phyloP scores from a whole-genome alignment of 2,113 vertebrate species.

The Lonchura striata region DNA sequence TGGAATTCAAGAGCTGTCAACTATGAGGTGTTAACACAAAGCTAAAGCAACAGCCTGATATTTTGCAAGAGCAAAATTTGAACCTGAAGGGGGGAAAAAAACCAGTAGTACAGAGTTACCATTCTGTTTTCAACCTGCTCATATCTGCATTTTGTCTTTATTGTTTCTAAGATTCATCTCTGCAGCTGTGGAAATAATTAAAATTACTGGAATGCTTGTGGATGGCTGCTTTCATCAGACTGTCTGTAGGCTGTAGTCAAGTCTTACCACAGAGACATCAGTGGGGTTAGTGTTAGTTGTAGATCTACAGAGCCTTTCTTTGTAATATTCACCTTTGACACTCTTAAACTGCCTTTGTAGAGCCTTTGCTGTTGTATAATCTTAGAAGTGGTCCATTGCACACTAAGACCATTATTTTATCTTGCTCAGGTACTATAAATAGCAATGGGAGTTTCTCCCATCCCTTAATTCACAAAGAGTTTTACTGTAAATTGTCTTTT shows the following conservation, averaged over 20 bases:
- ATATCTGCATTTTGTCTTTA: background rate
- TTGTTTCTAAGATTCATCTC: background rate
- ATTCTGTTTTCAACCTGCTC: background rate
- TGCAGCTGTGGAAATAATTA: background rate
- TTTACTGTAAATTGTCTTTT: background rate
- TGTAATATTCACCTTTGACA: background rate
- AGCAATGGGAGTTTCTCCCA: background rate
- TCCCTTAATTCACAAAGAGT: background rate
- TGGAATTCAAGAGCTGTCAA: background rate
- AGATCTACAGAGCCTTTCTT: background rate
- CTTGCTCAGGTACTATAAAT: background rate
- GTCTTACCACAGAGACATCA: background rate
- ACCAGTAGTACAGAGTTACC: background rate
- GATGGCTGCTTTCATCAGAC: background rate
- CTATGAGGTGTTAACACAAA: background rate
- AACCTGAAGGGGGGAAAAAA: background rate
- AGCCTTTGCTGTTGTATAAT: background rate
- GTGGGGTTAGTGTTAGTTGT: background rate
- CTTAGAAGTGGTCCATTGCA: background rate
- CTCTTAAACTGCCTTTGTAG: background rate
- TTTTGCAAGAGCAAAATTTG: background rate
- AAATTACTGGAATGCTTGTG: background rate
- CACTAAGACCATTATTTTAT: background rate
- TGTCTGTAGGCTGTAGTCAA: background rate
- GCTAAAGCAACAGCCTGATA: background rate